Evolutionary conservation across 2,797 vertebrate genomes (phyloP).

Genomic region (Gymnodraco acuticeps): DNA sequence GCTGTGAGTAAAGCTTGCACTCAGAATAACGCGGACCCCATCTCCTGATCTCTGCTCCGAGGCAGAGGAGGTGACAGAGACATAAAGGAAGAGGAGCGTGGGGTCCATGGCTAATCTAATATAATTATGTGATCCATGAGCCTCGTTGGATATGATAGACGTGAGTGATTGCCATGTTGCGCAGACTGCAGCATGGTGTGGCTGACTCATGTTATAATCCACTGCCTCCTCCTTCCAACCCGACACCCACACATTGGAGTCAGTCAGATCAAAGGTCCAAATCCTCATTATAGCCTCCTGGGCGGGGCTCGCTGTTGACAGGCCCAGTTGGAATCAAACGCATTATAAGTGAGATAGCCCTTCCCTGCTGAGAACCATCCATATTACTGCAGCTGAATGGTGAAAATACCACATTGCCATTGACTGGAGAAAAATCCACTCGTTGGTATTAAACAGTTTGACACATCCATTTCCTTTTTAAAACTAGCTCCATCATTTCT

Average conservation of each 20-base stretch:
- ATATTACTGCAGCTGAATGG: constrained; percentile 29
- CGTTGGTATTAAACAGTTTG: constrained; percentile 16
- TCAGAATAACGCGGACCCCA: constrained; percentile 36
- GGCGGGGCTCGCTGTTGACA: constrained; percentile 47
- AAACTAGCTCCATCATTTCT: constrained; percentile 11
- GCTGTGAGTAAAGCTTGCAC: constrained; percentile 42
- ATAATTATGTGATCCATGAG: constrained; percentile 60
- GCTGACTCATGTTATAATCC: constrained; percentile 75
- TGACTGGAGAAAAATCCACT: constrained; percentile 46
- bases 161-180: constrained; percentile 55
- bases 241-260: constrained; percentile 24
- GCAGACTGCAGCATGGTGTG: constrained; percentile 41
- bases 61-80: constrained; percentile 46
- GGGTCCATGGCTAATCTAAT: constrained; percentile 54
- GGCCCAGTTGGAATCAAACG: constrained; percentile 58
- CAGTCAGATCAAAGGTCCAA: constrained; percentile 70
- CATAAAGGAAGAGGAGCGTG: constrained; percentile 26
- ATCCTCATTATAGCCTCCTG: constrained; percentile 46
- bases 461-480: constrained; percentile 31
- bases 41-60: constrained; percentile 52
- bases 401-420: constrained; percentile 30
- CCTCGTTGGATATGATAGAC: constrained; percentile 58
- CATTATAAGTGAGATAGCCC: constrained; percentile 40
- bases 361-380: constrained; percentile 58
- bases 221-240: constrained; percentile 7